A percentile compares a stretch with the other conserved stretches of the same genome.
Evolutionary conservation across 1,140 invertebrate genomes (phyloP).

Genomic region (Lordiphosa mommai): DNA sequence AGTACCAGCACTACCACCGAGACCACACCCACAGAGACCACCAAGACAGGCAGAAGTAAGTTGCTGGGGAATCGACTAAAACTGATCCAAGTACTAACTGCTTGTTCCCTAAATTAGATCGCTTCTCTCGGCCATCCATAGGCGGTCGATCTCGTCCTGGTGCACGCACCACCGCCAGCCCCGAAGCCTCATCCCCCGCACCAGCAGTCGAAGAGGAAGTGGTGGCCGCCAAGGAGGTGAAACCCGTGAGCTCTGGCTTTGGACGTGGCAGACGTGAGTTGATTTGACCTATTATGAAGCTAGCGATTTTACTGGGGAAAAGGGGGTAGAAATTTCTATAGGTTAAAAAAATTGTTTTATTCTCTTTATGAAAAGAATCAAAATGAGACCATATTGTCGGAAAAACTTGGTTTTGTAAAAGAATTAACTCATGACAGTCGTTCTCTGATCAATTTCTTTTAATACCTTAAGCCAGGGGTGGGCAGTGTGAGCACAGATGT

Average conservation of each 20-base stretch:
- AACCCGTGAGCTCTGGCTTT: constrained; percentile 74
- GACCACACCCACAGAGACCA: constrained; percentile 54
- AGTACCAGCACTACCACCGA: constrained; percentile 78
- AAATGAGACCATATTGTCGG: too few species aligned
- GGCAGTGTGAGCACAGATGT: too few species aligned
- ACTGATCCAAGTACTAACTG: background rate
- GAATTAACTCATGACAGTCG: too few species aligned
- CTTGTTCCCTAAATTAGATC: constrained; percentile 34
- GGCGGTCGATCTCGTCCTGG: constrained; percentile 66
- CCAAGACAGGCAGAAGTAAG: constrained; percentile 73
- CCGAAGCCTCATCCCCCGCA: constrained; percentile 52
- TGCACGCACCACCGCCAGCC: constrained; percentile 61
- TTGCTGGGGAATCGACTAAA: background rate
- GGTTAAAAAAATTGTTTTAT: too few species aligned
- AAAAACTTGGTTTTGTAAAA: too few species aligned
- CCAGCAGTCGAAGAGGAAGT: constrained; percentile 68
- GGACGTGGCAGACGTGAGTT: constrained; percentile 69
- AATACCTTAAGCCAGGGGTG: too few species aligned
- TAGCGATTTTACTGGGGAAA: too few species aligned
- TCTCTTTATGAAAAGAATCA: too few species aligned
- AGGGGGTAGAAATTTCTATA: too few species aligned
- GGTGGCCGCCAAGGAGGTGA: constrained; percentile 78
- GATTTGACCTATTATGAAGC: too few species aligned
- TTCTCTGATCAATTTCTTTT: too few species aligned
- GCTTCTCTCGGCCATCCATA: constrained; percentile 73